Conservation (phyloP, 2,797 vertebrate species). For the Gadopsis marmoratus region DNA sequence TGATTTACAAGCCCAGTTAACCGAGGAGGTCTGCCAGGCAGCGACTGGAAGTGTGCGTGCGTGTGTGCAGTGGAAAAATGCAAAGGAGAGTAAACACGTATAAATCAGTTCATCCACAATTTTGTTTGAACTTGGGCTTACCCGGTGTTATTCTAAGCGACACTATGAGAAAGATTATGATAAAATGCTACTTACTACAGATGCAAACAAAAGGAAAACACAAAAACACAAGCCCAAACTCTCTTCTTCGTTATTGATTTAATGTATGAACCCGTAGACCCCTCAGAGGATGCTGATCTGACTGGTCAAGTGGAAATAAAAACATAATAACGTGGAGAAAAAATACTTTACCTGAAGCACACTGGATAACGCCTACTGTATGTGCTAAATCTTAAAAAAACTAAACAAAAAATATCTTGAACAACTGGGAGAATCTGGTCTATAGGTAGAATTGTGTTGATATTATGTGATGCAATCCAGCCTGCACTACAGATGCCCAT, state of each 20-base stretch:
- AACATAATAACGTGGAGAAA: background rate
- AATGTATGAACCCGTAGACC: background rate
- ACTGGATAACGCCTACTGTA: background rate
- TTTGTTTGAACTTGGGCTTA: conserved; percentile 40
- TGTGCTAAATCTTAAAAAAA: background rate
- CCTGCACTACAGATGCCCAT: conserved; percentile 20
- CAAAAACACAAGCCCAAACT: background rate
- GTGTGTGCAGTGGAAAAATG: conserved; percentile 41
- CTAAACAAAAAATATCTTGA: background rate
- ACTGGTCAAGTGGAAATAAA: background rate
- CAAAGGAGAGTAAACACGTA: conserved; percentile 48
- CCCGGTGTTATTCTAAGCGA: conserved; percentile 11
- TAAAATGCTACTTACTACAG: background rate
- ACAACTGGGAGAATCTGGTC: background rate
- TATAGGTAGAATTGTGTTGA: background rate
- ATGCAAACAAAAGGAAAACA: background rate
- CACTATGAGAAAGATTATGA: background rate
- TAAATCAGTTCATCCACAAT: conserved; percentile 51
- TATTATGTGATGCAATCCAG: background rate
- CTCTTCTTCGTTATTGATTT: background rate
- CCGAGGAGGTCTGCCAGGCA: conserved; percentile 66
- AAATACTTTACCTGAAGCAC: background rate
- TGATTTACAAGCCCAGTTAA: conserved; percentile 83
- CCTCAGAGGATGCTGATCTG: conserved; percentile 5
- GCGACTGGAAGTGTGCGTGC: conserved; percentile 39